Evolutionary conservation across 92 coral and sea anemone genomes (phyloP).

Genomic region (Phenganax subtilis): DNA sequence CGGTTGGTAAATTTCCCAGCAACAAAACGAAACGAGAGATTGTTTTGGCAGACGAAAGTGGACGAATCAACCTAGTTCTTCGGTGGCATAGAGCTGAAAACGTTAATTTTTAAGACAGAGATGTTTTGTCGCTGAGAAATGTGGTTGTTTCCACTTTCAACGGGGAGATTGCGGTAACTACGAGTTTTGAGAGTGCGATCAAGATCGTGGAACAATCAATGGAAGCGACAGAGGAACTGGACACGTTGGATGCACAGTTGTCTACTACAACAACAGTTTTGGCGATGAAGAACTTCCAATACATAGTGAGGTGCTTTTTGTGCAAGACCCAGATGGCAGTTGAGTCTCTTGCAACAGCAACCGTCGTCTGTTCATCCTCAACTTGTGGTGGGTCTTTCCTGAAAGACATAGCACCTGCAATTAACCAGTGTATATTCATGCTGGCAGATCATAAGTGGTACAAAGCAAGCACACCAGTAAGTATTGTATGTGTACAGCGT

Average conservation of each 20-base stretch:
- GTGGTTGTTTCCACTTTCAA: not conserved
- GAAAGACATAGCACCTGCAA: too few relatives aligned
- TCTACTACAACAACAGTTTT: too few relatives aligned
- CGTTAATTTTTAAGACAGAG: not conserved
- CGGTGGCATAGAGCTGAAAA: not conserved
- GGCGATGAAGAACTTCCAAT: too few relatives aligned
- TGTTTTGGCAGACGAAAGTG: not conserved
- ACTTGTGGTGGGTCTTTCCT: too few relatives aligned
- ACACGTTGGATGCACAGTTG: too few relatives aligned
- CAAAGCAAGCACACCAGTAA: not conserved
- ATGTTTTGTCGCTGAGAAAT: not conserved
- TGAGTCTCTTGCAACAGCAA: too few relatives aligned
- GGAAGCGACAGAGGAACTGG: not conserved
- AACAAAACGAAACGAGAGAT: not conserved
- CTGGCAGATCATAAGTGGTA: too few relatives aligned
- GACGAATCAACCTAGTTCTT: not conserved
- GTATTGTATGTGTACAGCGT: not conserved
- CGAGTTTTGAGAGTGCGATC: not conserved
- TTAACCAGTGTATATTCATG: too few relatives aligned
- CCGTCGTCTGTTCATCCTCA: too few relatives aligned
- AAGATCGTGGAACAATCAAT: not conserved
- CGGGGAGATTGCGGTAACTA: not conserved
- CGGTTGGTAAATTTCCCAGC: not conserved
- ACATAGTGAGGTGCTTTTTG: too few relatives aligned
- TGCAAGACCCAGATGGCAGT: too few relatives aligned